Conservation (phyloP, 1,140 invertebrate genomes). For the Copidosoma floridanum region DNA sequence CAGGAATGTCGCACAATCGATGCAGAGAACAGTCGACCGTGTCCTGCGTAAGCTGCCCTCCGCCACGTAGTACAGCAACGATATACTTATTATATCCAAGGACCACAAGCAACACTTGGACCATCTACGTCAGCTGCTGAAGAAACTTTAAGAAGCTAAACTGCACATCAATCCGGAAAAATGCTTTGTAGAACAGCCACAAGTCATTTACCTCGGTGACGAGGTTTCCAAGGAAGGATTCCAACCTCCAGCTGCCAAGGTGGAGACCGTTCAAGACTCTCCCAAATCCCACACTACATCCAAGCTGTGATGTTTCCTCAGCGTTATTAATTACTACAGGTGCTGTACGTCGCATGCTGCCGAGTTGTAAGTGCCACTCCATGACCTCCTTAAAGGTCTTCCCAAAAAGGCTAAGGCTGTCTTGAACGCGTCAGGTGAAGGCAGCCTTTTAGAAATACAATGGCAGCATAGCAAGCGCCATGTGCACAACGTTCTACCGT, state of each 20-base stretch:
- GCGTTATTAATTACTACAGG: background rate
- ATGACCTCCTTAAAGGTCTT: too few species aligned
- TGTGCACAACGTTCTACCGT: background rate
- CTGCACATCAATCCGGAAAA: background rate
- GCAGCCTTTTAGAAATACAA: background rate
- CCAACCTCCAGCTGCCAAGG: background rate
- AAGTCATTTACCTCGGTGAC: background rate
- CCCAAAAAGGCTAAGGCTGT: background rate
- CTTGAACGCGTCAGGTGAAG: background rate
- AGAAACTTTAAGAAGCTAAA: background rate
- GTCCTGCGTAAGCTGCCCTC: too few species aligned
- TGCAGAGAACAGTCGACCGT: too few species aligned
- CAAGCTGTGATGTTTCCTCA: background rate
- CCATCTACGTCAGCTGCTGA: too few species aligned
- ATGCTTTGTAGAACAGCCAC: background rate
- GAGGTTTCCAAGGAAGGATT: background rate
- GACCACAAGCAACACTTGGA: too few species aligned
- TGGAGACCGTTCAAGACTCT: background rate
- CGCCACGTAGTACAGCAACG: too few species aligned
- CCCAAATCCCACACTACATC: background rate
- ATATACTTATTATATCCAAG: too few species aligned
- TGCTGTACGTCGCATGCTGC: background rate
- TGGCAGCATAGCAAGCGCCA: background rate
- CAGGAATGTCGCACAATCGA: too few species aligned
- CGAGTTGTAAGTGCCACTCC: too few species aligned